These are phyloP conservation scores for Sorex maritimensis DNA, from an alignment of 2,797 vertebrate genomes.

Conservation along the genomic window DNA sequence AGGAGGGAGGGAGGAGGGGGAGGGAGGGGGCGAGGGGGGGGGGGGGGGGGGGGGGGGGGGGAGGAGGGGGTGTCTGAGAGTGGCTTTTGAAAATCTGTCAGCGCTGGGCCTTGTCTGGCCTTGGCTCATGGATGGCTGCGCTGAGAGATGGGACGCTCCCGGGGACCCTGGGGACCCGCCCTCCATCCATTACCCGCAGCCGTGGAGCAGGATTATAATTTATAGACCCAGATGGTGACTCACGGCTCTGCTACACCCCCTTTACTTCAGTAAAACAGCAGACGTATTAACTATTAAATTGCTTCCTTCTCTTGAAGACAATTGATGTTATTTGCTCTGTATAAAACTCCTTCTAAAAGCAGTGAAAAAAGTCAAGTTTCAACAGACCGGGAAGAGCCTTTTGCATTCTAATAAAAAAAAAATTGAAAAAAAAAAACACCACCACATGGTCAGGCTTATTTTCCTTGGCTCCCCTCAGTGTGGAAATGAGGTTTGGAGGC, in stretches of 20 bases:
- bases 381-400: slow-evolving; percentile 37
- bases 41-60: too few species aligned
- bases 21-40: fast-evolving
- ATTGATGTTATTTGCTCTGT: slow-evolving; percentile 56
- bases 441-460: background rate
- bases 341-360: slow-evolving; percentile 20
- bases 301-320: slow-evolving; percentile 70
- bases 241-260: slow-evolving; percentile 35
- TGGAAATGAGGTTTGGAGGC: slow-evolving; percentile 67
- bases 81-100: slow-evolving; percentile 9
- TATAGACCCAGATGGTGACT: slow-evolving; percentile 82
- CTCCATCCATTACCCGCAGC: slow-evolving; percentile 62
- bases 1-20: background rate
- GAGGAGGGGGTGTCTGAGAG: background rate
- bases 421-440: background rate
- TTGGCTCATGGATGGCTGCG: slow-evolving; percentile 55
- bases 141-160: slow-evolving; percentile 75
- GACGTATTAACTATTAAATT: slow-evolving; percentile 73
- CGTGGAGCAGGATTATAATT: slow-evolving; percentile 69
- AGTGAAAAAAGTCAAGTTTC: slow-evolving; percentile 46
- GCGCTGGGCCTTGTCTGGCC: background rate
- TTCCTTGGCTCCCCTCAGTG: slow-evolving; percentile 19
- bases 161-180: slow-evolving; percentile 71
- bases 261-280: slow-evolving; percentile 68
- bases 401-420: slow-evolving; percentile 31